phyloP scores from a whole-genome alignment of 2,113 vertebrate species.

The Gnathonemus longibarbis region DNA sequence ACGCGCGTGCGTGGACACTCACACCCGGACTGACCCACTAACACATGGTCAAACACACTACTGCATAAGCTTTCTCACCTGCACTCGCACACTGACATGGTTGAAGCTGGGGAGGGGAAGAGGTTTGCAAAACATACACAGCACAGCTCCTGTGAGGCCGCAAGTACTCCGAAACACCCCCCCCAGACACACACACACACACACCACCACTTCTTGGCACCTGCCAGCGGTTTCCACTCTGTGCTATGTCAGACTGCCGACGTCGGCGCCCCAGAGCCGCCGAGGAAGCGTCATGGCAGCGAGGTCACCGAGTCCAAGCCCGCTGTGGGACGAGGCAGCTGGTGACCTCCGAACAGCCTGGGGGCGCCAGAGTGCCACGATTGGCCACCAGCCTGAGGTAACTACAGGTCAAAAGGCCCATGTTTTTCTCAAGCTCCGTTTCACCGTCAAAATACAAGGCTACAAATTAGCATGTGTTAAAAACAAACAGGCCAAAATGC shows the following conservation, averaged over 20 bases:
- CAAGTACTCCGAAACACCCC: background rate
- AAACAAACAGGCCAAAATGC: background rate
- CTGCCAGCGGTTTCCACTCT: constrained; percentile 39
- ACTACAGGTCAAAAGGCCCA: background rate
- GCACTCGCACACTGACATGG: background rate
- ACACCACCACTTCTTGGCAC: constrained; percentile 32
- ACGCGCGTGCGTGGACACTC: background rate
- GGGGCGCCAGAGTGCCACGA: background rate
- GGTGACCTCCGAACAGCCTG: background rate
- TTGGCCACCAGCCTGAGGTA: background rate
- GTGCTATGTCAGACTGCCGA: constrained; percentile 32
- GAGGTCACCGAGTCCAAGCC: background rate
- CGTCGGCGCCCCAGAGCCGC: constrained; percentile 11
- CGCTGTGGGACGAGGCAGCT: background rate
- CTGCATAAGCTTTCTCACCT: background rate
- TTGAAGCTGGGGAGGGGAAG: background rate
- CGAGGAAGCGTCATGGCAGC: constrained; percentile 19
- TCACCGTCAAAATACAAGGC: background rate
- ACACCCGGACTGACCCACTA: background rate
- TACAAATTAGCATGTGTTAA: background rate
- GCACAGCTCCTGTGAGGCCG: background rate
- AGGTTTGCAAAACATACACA: background rate
- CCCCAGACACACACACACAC: background rate
- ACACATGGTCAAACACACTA: background rate
- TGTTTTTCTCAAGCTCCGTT: background rate